Conservation (phyloP, 2,888 invertebrate genomes). For the Pollenia angustigena region DNA sequence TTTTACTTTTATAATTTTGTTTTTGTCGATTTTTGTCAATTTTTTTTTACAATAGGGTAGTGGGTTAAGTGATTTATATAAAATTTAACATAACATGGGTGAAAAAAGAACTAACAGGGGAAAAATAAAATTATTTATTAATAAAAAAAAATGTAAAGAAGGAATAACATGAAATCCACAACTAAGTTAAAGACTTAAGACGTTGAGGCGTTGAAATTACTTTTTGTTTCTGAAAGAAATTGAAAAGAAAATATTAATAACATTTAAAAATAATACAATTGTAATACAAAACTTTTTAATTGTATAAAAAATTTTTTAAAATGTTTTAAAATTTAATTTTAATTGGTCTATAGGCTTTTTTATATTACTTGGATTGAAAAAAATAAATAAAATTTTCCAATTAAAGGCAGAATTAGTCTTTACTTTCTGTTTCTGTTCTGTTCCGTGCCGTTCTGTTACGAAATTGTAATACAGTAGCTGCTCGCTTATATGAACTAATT, state of each 20-base stretch:
- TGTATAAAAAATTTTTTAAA: no score
- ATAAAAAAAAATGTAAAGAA: conserved; percentile 64
- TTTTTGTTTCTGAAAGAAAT: conserved; percentile 77
- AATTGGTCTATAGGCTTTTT: no score
- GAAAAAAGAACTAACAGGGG: conserved; percentile 57
- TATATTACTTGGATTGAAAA: no score
- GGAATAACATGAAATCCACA: conserved; percentile 70
- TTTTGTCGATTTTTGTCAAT: conserved; percentile 35
- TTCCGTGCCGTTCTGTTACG: no score
- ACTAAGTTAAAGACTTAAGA: conserved; percentile 57
- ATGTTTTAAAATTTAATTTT: no score
- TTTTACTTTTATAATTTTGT: conserved; percentile 2
- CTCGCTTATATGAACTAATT: no score
- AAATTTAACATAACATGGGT: conserved; percentile 66
- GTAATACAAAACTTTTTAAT: no score
- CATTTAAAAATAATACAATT: neutral
- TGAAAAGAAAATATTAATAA: neutral
- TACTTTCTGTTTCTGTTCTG: no score
- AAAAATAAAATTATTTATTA: conserved; percentile 54
- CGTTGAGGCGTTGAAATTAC: conserved; percentile 71
- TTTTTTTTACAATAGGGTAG: conserved; percentile 58
- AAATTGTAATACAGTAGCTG: no score
- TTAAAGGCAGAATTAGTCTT: no score
- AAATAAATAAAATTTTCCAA: no score
- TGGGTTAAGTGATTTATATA: conserved; percentile 51